These are phyloP conservation scores for Oopsacas minuta DNA, from an alignment of 37 sponge, comb jelly and placozoan genomes.

Conservation along the genomic window DNA sequence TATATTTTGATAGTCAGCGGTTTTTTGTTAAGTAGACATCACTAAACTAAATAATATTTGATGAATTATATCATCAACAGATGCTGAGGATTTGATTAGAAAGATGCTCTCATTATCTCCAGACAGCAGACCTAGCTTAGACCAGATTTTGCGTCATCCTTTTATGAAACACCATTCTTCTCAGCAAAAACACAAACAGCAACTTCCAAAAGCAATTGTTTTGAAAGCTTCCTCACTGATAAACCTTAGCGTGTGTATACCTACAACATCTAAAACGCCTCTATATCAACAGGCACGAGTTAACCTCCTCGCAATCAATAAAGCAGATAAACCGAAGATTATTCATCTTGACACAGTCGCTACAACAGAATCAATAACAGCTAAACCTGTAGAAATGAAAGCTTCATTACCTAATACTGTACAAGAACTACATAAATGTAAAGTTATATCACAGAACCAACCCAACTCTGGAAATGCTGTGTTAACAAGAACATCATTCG, in stretches of 20 bases:
- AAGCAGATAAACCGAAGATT: not conserved
- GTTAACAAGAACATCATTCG: not conserved
- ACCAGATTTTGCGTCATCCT: constrained; percentile 48
- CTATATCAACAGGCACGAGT: not conserved
- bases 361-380: too few species aligned
- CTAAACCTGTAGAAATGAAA: not conserved
- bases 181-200: not conserved
- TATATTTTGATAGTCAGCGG: too few species aligned
- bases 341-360: not conserved
- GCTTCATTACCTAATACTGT: not conserved
- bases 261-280: not conserved
- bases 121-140: constrained; percentile 41
- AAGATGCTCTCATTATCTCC: constrained; percentile 47
- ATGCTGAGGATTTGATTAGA: constrained; percentile 39
- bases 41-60: too few species aligned
- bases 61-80: too few species aligned
- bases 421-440: not conserved
- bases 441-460: not conserved
- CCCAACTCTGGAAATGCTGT: not conserved
- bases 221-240: not conserved
- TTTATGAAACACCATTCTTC: constrained; percentile 31
- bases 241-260: not conserved
- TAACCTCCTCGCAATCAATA: not conserved
- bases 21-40: too few species aligned
- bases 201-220: not conserved